These are phyloP conservation scores for Muntiacus reevesi DNA, from an alignment of 2,113 vertebrate genomes.

Conservation along the genomic window DNA sequence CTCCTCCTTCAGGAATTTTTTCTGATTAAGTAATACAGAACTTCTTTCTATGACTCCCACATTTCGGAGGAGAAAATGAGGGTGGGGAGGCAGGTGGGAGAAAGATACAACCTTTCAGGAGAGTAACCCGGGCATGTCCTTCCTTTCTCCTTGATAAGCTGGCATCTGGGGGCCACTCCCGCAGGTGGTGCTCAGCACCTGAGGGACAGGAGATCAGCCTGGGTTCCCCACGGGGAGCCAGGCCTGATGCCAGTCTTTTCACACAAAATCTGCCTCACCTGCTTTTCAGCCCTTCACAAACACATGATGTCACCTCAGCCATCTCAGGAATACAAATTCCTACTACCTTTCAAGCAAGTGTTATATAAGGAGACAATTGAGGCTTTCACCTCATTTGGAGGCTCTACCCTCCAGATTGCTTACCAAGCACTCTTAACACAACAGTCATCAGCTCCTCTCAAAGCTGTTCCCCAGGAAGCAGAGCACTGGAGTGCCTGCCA, in stretches of 20 bases:
- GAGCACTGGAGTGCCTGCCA: slow-evolving; percentile 34
- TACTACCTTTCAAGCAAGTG: slow-evolving; percentile 44
- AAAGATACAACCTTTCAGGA: background rate
- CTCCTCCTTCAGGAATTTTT: background rate
- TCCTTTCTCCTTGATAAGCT: background rate
- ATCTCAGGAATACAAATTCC: slow-evolving; percentile 61
- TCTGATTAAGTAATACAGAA: background rate
- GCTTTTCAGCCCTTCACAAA: slow-evolving; percentile 52
- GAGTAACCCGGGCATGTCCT: background rate
- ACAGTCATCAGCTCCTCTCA: slow-evolving; percentile 48
- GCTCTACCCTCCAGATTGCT: slow-evolving; percentile 31
- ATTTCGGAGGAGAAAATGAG: slow-evolving; percentile 10
- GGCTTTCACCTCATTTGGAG: slow-evolving; percentile 30
- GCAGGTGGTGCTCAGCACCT: background rate
- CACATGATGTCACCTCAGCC: slow-evolving; percentile 63
- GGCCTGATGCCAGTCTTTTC: slow-evolving; percentile 14
- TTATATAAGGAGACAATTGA: slow-evolving; percentile 62
- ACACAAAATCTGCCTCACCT: slow-evolving; percentile 48
- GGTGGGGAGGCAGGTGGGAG: background rate
- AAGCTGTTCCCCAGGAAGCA: slow-evolving; percentile 41
- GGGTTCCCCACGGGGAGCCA: background rate
- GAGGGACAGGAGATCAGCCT: background rate
- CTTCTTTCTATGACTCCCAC: background rate
- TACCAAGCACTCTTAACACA: slow-evolving; percentile 58
- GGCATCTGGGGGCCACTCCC: background rate